Percentiles rank a stretch among this genome's conserved stretches.
Conservation (phyloP, 1,140 invertebrate genomes). For the Drosophila prosaltans region DNA sequence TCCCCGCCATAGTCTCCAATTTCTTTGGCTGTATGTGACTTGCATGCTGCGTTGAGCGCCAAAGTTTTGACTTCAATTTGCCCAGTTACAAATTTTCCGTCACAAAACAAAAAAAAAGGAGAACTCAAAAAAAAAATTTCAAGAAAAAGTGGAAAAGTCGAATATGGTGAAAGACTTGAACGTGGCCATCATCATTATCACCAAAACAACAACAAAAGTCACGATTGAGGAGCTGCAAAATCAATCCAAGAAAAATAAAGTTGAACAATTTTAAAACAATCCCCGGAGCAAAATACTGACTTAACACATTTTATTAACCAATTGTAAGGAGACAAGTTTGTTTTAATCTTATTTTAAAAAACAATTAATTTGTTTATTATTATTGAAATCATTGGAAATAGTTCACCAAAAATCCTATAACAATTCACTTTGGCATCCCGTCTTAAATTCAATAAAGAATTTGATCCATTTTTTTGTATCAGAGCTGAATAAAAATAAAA, state of each 20-base stretch:
- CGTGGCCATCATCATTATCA: conserved; percentile 56
- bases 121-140: conserved; percentile 14
- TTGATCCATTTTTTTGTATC: too few relatives aligned
- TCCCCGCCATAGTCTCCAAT: conserved; percentile 1
- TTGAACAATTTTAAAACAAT: neutral
- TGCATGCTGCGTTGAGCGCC: conserved; percentile 67
- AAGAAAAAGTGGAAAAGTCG: conserved; percentile 31
- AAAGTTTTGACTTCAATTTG: conserved; percentile 77
- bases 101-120: conserved; percentile 28
- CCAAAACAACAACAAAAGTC: conserved; percentile 21
- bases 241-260: conserved; percentile 15
- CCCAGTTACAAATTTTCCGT: conserved; percentile 65
- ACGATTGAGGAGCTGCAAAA: conserved; percentile 19
- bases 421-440: too few relatives aligned
- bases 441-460: too few relatives aligned
- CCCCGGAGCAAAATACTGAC: too few relatives aligned
- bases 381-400: too few relatives aligned
- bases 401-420: too few relatives aligned
- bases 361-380: too few relatives aligned
- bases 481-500: too few relatives aligned
- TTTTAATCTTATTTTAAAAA: too few relatives aligned
- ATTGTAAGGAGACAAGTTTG: too few relatives aligned
- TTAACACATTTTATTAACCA: too few relatives aligned
- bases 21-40: conserved; percentile 60
- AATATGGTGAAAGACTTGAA: conserved; percentile 62